These are phyloP conservation scores for Drosophila mayri DNA, from an alignment of 1,140 invertebrate genomes.

Conservation along the genomic window DNA sequence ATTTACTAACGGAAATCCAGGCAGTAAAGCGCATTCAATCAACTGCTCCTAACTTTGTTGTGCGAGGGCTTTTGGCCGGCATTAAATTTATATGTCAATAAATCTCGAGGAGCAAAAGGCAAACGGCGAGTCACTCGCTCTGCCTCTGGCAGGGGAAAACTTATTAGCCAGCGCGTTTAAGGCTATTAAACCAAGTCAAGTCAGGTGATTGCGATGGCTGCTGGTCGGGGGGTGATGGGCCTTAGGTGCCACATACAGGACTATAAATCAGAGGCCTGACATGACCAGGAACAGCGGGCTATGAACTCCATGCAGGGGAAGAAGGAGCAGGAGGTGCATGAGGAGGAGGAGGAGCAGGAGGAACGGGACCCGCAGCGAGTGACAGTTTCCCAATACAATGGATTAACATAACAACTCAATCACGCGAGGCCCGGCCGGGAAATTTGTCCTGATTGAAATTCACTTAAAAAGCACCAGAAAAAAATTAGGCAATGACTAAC, in stretches of 20 bases:
- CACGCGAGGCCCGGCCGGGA: not conserved
- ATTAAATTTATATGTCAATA: slow-evolving; percentile 84
- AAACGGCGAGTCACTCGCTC: slow-evolving; percentile 68
- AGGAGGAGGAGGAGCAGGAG: too few species aligned
- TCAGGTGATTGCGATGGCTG: slow-evolving; percentile 11
- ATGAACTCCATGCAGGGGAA: slow-evolving; percentile 7
- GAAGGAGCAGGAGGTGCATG: too few species aligned
- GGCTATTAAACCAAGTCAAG: slow-evolving; percentile 57
- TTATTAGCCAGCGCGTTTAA: slow-evolving; percentile 72
- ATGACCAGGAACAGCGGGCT: slow-evolving; percentile 41
- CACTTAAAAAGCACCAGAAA: not conserved
- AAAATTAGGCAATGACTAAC: slow-evolving; percentile 5
- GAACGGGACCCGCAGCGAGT: not conserved
- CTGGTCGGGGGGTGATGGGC: not conserved
- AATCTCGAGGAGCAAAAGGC: slow-evolving; percentile 76
- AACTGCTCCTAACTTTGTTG: slow-evolving; percentile 73
- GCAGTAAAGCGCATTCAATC: slow-evolving; percentile 81
- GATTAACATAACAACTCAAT: slow-evolving; percentile 34
- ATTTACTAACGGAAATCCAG: slow-evolving; percentile 82
- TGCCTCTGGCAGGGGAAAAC: slow-evolving; percentile 47
- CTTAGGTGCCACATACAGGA: slow-evolving; percentile 48
- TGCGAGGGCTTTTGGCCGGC: slow-evolving; percentile 36
- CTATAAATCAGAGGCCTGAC: slow-evolving; percentile 65
- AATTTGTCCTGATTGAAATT: slow-evolving; percentile 14
- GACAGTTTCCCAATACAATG: slow-evolving; percentile 41